Evolutionary conservation across 2,888 invertebrate genomes (phyloP).

Genomic region (Drosophila limbata): DNA sequence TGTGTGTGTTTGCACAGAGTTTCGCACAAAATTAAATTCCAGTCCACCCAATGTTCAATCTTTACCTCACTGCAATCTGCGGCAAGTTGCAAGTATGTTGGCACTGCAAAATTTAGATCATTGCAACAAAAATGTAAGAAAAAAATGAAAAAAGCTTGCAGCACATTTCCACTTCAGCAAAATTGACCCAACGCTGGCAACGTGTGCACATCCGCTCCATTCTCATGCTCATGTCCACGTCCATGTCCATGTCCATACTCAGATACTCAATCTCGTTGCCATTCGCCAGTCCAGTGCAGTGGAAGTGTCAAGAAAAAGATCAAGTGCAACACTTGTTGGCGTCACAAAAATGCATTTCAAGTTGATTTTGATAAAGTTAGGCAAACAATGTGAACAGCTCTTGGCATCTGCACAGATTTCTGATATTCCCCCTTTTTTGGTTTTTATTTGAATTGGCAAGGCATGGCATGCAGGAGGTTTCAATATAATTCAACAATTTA

Average conservation of each 20-base stretch:
- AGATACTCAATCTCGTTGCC: constrained; percentile 59
- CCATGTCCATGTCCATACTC: too few relatives aligned
- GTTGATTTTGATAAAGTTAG: constrained; percentile 67
- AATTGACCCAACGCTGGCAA: constrained; percentile 21
- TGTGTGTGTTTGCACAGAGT: constrained; percentile 56
- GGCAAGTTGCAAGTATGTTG: constrained; percentile 32
- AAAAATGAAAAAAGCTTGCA: constrained; percentile 12
- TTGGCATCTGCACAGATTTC: constrained; percentile 41
- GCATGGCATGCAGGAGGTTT: background rate
- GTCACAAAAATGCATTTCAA: constrained; percentile 71
- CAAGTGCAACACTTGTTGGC: constrained; percentile 80
- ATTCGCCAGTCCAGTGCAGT: constrained; percentile 26
- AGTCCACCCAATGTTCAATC: constrained; percentile 55
- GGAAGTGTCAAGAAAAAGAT: constrained; percentile 70
- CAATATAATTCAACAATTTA: constrained; percentile 16
- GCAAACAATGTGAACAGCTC: constrained; percentile 47
- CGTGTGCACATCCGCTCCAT: constrained; percentile 12
- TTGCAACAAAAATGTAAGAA: constrained; percentile 14
- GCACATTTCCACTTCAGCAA: constrained; percentile 34
- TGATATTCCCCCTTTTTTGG: background rate
- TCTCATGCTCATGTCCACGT: constrained; percentile 24
- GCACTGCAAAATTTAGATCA: constrained; percentile 50
- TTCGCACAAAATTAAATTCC: constrained; percentile 77
- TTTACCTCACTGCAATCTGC: constrained; percentile 47
- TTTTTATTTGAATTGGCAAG: constrained; percentile 14